phyloP scores from a whole-genome alignment of 1,140 invertebrate genomes.

The Hypsibius dujardini region DNA sequence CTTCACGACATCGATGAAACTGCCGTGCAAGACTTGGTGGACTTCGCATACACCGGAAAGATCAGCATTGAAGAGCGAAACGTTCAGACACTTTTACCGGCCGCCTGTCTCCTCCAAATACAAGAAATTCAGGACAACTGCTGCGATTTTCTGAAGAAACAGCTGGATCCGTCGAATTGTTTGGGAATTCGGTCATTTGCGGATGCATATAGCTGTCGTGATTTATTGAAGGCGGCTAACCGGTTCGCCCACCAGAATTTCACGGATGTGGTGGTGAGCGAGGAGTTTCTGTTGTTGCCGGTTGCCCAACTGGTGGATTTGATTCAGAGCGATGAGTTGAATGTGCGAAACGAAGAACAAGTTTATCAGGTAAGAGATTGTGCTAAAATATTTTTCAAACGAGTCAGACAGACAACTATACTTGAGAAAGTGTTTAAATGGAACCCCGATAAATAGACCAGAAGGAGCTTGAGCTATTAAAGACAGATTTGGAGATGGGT shows the following conservation, averaged over 20 bases:
- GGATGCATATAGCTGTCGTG: slow-evolving; percentile 89
- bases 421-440: too few relatives aligned
- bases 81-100: slow-evolving; percentile 85
- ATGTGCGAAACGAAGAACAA: slow-evolving; percentile 88
- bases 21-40: slow-evolving; percentile 42
- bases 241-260: slow-evolving; percentile 97
- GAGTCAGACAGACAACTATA: not conserved
- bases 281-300: slow-evolving; percentile 86
- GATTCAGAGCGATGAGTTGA: slow-evolving; percentile 89
- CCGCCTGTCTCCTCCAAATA: slow-evolving; percentile 81
- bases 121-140: slow-evolving; percentile 74
- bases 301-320: slow-evolving; percentile 89
- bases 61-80: slow-evolving; percentile 93
- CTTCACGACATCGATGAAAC: too few relatives aligned
- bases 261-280: slow-evolving; percentile 91
- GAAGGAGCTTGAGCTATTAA: not conserved
- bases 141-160: slow-evolving; percentile 90
- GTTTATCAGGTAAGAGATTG: slow-evolving; percentile 35
- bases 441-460: not conserved
- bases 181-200: slow-evolving; percentile 95
- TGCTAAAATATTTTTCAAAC: not conserved
- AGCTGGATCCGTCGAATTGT: slow-evolving; percentile 92
- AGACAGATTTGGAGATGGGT: not conserved
- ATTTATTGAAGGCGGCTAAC: slow-evolving; percentile 79
- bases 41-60: slow-evolving; percentile 97